A percentile compares a stretch with the other conserved stretches of the same genome.
Evolutionary conservation across 2,888 invertebrate genomes (phyloP).

Genomic region (Drosophila subsilvestris): DNA sequence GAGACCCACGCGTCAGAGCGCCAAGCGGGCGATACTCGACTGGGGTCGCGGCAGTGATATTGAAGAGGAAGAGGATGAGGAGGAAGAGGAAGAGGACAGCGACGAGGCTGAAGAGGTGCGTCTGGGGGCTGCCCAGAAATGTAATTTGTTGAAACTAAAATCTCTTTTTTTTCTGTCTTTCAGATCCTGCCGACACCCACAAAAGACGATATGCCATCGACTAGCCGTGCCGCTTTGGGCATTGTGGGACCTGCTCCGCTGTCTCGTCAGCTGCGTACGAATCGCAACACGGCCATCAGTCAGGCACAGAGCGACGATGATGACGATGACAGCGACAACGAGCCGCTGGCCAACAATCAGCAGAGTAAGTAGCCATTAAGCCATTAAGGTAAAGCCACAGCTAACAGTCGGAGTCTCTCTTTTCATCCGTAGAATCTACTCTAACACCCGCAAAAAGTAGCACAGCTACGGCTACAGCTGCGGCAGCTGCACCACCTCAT

Average conservation of each 20-base stretch:
- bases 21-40: conserved; percentile 80
- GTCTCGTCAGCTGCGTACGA: conserved; percentile 81
- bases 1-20: conserved; percentile 82
- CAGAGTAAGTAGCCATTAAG: conserved; percentile 61
- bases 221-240: conserved; percentile 74
- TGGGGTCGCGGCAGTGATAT: conserved; percentile 83
- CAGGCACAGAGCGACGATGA: conserved; percentile 61
- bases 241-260: conserved; percentile 32
- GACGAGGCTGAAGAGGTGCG: conserved; percentile 78
- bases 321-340: conserved; percentile 80
- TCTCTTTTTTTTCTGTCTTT: conserved; percentile 4
- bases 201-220: conserved; percentile 73
- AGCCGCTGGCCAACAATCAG: conserved; percentile 81
- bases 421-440: conserved; percentile 52
- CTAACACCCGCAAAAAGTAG: conserved; percentile 43
- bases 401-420: background rate
- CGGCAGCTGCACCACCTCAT: conserved; percentile 61
- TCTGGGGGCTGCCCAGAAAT: background rate
- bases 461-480: conserved; percentile 29
- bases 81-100: conserved; percentile 72
- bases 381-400: background rate
- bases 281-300: conserved; percentile 81
- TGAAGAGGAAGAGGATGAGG: conserved; percentile 79
- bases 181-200: conserved; percentile 82
- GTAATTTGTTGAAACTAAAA: background rate